A percentile compares a stretch with the other conserved stretches of the same genome.
Evolutionary conservation across 1,140 invertebrate species (phyloP).

Genomic region (Tigriopus japonicus): DNA sequence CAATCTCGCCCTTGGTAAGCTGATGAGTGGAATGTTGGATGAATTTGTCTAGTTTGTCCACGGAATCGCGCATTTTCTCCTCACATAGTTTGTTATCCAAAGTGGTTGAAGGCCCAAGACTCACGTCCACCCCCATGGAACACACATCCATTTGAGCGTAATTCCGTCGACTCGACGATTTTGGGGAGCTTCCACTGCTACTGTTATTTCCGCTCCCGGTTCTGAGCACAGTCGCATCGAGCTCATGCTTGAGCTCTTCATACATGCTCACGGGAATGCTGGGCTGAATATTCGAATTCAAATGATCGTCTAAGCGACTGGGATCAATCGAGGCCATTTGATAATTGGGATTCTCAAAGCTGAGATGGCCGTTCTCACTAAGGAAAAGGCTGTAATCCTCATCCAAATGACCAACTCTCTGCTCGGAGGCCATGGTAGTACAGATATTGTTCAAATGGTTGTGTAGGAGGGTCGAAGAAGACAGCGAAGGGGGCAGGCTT

Average conservation of each 20-base stretch:
- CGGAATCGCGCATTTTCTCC: not conserved
- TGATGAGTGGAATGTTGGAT: too few relatives aligned
- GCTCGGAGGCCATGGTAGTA: too few relatives aligned
- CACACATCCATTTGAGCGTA: not conserved
- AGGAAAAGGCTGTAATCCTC: constrained; percentile 20
- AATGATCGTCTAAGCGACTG: constrained; percentile 48
- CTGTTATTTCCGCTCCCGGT: too few relatives aligned
- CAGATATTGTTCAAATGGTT: too few relatives aligned
- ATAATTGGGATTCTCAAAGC: constrained; percentile 71
- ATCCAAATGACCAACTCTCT: constrained; percentile 1
- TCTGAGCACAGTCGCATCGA: too few relatives aligned
- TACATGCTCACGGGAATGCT: not conserved
- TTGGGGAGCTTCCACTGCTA: too few relatives aligned
- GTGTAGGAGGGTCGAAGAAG: too few relatives aligned
- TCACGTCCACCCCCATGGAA: not conserved
- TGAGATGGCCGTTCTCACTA: constrained; percentile 65
- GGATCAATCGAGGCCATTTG: constrained; percentile 41
- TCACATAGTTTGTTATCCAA: constrained; percentile 8
- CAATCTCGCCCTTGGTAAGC: too few relatives aligned
- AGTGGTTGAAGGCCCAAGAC: not conserved
- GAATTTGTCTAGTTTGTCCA: too few relatives aligned
- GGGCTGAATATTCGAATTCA: constrained; percentile 43
- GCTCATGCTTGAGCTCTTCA: not conserved
- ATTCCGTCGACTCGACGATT: too few relatives aligned
- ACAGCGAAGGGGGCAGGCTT: too few relatives aligned